Base-by-base conservation (phyloP, 2,113 vertebrate genomes). In the Chroicocephalus ridibundus region DNA sequence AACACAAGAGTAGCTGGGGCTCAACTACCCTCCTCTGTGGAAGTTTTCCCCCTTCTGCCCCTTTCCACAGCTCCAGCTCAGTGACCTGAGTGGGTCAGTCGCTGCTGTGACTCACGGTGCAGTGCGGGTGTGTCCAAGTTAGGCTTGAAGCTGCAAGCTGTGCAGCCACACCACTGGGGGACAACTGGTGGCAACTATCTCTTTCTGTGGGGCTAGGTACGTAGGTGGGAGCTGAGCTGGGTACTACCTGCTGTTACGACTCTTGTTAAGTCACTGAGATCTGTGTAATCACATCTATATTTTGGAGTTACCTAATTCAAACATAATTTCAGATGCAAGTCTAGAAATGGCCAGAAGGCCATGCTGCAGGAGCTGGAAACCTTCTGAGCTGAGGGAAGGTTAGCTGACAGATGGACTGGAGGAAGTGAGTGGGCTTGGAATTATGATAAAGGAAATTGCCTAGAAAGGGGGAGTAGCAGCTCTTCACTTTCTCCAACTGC, bases 361-460 rank as follows among this genome's bases (percentile, higher is more conserved):
- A 46, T 94, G 49, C 95, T 94, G 86, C 94, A 90, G 91, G 95
- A 90, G 81, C 81, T 93, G 64, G 65, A 96, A 95, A 70, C 78
- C 86, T 86, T 90, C 74, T 79, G 91, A 94, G 74, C 83, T 82
- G 66, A 42, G 66, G 81, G 89, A 87, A 89, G 70, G 84, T 92
- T 96, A 82, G 81, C 51, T 96, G 75, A 94, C 96, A 96, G 95
- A 95, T 96, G 94, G 97, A 82, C 70, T 77, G 95, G 58, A 95
- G 91, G 94, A 96, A 96, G 81, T 62, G 91, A 82, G 82, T 91
- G 78, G 71, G 84, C 68, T 47, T 95, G 64, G 82, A 38, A 93
- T 91, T 94, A 46, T 76, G 66, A 87, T 95, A 88, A 94, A 95
- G 84, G 93, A 95, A 94, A 91, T 74, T 92, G 82, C 51, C 72